phyloP scores from a whole-genome alignment of 2,113 vertebrate species.

The Toxotes jaculatrix region DNA sequence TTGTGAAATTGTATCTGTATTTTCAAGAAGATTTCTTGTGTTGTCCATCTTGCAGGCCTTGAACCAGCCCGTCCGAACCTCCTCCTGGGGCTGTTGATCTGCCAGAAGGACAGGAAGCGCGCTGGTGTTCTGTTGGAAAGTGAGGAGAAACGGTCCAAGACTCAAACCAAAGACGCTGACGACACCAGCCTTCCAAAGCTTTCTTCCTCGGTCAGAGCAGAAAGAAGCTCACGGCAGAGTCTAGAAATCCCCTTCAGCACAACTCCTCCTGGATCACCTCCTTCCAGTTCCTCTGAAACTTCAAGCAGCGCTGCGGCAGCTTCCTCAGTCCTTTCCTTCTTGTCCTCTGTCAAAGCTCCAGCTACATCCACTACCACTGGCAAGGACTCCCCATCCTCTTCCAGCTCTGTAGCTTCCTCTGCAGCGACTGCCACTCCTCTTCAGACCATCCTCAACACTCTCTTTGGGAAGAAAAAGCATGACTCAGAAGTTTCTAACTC shows the following conservation, averaged over 20 bases:
- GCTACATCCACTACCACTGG: constrained; percentile 55
- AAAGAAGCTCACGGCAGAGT: constrained; percentile 78
- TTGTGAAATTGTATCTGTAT: background rate
- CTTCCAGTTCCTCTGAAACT: constrained; percentile 81
- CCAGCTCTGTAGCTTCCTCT: constrained; percentile 61
- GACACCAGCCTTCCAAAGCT: constrained; percentile 83
- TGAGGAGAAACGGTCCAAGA: constrained; percentile 90
- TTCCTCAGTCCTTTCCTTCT: constrained; percentile 84
- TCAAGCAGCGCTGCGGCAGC: constrained; percentile 66
- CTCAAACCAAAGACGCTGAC: constrained; percentile 81
- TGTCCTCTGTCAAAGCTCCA: constrained; percentile 85
- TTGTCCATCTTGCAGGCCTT: constrained; percentile 87
- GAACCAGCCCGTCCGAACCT: constrained; percentile 96
- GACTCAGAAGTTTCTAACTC: constrained; percentile 86
- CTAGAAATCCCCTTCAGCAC: constrained; percentile 83
- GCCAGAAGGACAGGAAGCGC: constrained; percentile 94
- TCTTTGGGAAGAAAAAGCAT: constrained; percentile 93
- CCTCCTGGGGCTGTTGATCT: constrained; percentile 95
- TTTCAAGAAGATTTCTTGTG: constrained; percentile 9
- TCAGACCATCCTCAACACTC: constrained; percentile 94
- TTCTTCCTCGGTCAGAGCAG: constrained; percentile 60
- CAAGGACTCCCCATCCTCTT: constrained; percentile 69
- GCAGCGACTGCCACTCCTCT: constrained; percentile 85
- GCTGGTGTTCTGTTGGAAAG: constrained; percentile 74
- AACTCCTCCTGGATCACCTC: constrained; percentile 92